These are phyloP conservation scores for Branchinecta sandiegonensis DNA, from an alignment of 2,888 invertebrate species.

Conservation along the genomic window DNA sequence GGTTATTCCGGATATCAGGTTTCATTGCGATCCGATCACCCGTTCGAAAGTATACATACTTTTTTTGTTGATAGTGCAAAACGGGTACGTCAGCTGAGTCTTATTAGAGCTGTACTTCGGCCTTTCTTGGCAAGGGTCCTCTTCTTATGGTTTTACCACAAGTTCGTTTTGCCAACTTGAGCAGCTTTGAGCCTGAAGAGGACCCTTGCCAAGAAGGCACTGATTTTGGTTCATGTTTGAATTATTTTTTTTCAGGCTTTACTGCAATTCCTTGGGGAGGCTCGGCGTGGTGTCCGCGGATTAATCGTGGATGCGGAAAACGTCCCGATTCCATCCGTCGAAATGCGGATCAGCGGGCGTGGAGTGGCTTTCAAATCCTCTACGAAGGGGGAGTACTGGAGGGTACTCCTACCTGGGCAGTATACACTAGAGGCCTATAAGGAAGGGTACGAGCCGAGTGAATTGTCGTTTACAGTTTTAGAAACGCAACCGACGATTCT, in stretches of 20 bases:
- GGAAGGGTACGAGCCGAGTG: constrained; percentile 65
- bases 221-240: constrained; percentile 21
- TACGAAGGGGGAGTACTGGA: constrained; percentile 88
- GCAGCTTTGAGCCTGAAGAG: too few relatives aligned
- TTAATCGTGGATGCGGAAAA: constrained; percentile 60
- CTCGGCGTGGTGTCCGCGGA: constrained; percentile 75
- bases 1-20: too few relatives aligned
- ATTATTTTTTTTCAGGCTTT: constrained; percentile 46
- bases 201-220: too few relatives aligned
- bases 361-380: constrained; percentile 74
- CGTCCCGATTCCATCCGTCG: constrained; percentile 60
- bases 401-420: constrained; percentile 68
- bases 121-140: too few relatives aligned
- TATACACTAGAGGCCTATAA: constrained; percentile 74
- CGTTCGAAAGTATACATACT: too few relatives aligned
- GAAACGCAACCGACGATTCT: constrained; percentile 69
- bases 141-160: too few relatives aligned
- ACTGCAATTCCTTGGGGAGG: constrained; percentile 67
- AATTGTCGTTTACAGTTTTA: constrained; percentile 69
- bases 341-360: constrained; percentile 60
- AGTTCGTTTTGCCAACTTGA: too few relatives aligned
- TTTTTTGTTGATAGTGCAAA: too few relatives aligned
- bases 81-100: too few relatives aligned
- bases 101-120: too few relatives aligned
- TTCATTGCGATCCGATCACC: too few relatives aligned